These are phyloP conservation scores for Tinea semifulvella DNA, from an alignment of 2,888 invertebrate species.

Conservation along the genomic window DNA sequence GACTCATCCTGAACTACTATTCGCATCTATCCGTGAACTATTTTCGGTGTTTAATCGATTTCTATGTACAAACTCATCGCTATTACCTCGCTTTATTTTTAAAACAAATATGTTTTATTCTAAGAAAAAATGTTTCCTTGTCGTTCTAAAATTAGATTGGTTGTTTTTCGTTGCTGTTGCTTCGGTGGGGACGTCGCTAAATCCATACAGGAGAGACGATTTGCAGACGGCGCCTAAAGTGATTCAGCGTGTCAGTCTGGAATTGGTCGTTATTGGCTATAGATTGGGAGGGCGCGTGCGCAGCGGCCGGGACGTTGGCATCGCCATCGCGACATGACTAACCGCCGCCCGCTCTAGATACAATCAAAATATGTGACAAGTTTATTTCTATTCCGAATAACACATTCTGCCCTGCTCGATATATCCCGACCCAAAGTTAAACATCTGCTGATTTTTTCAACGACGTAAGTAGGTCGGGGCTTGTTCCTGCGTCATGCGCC, in stretches of 20 bases:
- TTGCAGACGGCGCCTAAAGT: conserved; percentile 62
- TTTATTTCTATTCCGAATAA: conserved; percentile 66
- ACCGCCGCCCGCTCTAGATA: conserved; percentile 61
- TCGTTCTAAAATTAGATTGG: not conserved
- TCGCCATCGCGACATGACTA: conserved; percentile 59
- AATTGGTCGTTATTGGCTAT: conserved; percentile 48
- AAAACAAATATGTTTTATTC: not conserved
- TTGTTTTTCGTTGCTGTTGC: not conserved
- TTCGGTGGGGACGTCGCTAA: not conserved
- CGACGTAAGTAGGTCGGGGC: conserved; percentile 66
- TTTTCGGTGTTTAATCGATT: conserved; percentile 8
- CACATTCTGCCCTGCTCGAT: conserved; percentile 57
- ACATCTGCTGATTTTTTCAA: conserved; percentile 63
- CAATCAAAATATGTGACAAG: conserved; percentile 67
- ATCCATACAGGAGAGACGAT: conserved; percentile 48
- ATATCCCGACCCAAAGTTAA: conserved; percentile 56
- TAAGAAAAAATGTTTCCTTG: not conserved
- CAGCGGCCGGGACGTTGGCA: conserved; percentile 58
- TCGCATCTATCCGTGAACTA: conserved; percentile 10
- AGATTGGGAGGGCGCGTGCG: conserved; percentile 39
- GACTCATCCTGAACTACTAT: conserved; percentile 8
- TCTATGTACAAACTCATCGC: conserved; percentile 7
- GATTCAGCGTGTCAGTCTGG: conserved; percentile 54
- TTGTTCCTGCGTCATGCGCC: conserved; percentile 53
- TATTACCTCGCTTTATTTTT: conserved; percentile 3